phyloP scores from a whole-genome alignment of 2,888 invertebrate genomes.

The Caenorhabditis wallacei region DNA sequence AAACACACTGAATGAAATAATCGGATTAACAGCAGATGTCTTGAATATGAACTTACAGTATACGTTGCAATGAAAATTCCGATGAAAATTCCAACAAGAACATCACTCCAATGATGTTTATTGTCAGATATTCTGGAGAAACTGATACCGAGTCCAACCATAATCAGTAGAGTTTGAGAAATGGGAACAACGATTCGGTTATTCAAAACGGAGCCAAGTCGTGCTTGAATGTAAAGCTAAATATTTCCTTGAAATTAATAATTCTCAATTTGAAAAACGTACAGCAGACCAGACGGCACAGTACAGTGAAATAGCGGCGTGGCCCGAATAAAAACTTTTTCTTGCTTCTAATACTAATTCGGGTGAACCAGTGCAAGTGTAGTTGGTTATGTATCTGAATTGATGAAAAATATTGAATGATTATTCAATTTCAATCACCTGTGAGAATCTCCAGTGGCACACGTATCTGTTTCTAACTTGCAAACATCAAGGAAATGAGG shows the following conservation, averaged over 20 bases:
- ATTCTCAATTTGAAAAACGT: background rate
- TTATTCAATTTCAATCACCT: background rate
- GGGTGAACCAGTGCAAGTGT: slow-evolving; percentile 69
- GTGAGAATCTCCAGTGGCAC: slow-evolving; percentile 51
- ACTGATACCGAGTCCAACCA: slow-evolving; percentile 64
- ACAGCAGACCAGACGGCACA: slow-evolving; percentile 71
- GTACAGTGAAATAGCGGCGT: slow-evolving; percentile 74
- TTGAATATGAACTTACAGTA: slow-evolving; percentile 63
- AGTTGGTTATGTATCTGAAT: slow-evolving; percentile 65
- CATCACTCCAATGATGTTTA: slow-evolving; percentile 98
- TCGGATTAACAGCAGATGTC: no score
- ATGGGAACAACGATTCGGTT: slow-evolving; percentile 69
- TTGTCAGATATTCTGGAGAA: slow-evolving; percentile 92
- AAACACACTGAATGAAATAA: slow-evolving; percentile 49
- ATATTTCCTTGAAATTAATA: no score
- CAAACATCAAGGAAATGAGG: slow-evolving; percentile 96
- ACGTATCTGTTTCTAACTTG: slow-evolving; percentile 85
- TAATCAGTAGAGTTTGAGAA: slow-evolving; percentile 64
- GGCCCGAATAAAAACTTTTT: slow-evolving; percentile 77
- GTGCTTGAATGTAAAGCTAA: slow-evolving; percentile 74
- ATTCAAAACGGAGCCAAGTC: slow-evolving; percentile 53
- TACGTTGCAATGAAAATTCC: slow-evolving; percentile 84
- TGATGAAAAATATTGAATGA: background rate
- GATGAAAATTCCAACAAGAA: slow-evolving; percentile 88
- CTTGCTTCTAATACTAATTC: slow-evolving; percentile 70